phyloP scores from a whole-genome alignment of 1,140 invertebrate species.

The Penaeus chinensis region DNA sequence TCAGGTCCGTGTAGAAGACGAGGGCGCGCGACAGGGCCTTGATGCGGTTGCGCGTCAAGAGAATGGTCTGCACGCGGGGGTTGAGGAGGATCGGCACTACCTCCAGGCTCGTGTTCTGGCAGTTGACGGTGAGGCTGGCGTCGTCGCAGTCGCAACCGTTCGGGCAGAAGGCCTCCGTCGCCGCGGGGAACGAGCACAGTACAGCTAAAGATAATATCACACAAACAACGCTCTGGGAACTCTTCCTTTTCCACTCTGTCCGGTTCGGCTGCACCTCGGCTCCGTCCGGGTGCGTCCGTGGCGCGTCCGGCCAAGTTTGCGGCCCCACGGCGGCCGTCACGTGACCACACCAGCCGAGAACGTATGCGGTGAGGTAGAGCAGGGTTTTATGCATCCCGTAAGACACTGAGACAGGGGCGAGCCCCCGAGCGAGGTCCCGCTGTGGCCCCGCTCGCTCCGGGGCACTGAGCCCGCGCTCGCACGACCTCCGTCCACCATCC shows the following conservation, averaged over 20 bases:
- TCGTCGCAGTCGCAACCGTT: constrained; percentile 87
- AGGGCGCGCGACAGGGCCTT: constrained; percentile 63
- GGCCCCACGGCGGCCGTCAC: not conserved
- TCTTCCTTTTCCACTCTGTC: not conserved
- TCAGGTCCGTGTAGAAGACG: constrained; percentile 66
- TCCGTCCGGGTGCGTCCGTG: not conserved
- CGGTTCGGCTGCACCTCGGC: not conserved
- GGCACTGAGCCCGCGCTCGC: no score
- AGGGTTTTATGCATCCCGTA: no score
- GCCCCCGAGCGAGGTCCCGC: no score
- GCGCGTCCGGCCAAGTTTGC: not conserved
- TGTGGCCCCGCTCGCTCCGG: no score
- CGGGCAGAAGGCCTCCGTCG: constrained; percentile 75
- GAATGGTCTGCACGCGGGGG: constrained; percentile 79
- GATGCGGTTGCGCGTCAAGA: constrained; percentile 52
- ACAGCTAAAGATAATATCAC: constrained; percentile 36
- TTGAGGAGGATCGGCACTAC: constrained; percentile 91
- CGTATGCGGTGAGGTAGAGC: no score
- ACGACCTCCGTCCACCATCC: no score
- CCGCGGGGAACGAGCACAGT: constrained; percentile 37
- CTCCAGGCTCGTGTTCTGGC: constrained; percentile 85
- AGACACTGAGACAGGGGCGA: no score
- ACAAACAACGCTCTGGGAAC: constrained; percentile 11
- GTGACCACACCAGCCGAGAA: no score
- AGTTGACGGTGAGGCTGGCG: constrained; percentile 86